Base-by-base conservation (phyloP, 2,797 vertebrate genomes). In the Cryptoblepharus egeriae region DNA sequence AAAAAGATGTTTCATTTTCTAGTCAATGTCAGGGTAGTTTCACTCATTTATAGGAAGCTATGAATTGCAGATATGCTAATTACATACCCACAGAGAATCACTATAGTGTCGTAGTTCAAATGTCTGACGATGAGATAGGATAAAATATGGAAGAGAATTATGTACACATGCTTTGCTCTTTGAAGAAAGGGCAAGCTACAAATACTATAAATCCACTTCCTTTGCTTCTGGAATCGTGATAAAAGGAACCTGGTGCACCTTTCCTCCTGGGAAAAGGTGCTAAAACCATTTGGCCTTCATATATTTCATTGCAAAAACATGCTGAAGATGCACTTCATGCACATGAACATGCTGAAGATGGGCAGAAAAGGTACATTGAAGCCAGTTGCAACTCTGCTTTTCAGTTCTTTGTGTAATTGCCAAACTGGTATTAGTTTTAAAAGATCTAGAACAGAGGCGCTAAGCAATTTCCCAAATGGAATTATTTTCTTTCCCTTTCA, bases 401-500 rank as follows among this genome's bases (percentile, higher is more conserved):
- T 71, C 22, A 30, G 30, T 32, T 65, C 18, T 42, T 30, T 35
- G 12, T 79, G 35, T 70, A 70, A 70, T 10, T 26, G 35, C 39
- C 22, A 70, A 79, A 12, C 57, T 70, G 11, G 18, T 30, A 75
- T 81, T 81, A 28, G n/a, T 20, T 75, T 75, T 68, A 32, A 39
- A 9, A 65, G 63, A 30, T 81, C 63, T 58, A 26, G 28, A 81
- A 75, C 10, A 18, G 80, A 81, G 49, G 35, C 32, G 57, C 13
- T 49, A 28, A 63, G 39, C 39, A 80, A 11, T 58, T 67, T 75
- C 35, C 71, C 35, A 68, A 67, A 81, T 24, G 6, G 49, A 67
- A 81, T 68, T 57, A 42, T 32, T 75, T 81, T 16, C 80, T 75
- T 81, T 81, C 61, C 32, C 52, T 65, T 52, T 39, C 37, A 58